phyloP scores from a whole-genome alignment of 2,888 invertebrate genomes.

The Callimorpha dominula region DNA sequence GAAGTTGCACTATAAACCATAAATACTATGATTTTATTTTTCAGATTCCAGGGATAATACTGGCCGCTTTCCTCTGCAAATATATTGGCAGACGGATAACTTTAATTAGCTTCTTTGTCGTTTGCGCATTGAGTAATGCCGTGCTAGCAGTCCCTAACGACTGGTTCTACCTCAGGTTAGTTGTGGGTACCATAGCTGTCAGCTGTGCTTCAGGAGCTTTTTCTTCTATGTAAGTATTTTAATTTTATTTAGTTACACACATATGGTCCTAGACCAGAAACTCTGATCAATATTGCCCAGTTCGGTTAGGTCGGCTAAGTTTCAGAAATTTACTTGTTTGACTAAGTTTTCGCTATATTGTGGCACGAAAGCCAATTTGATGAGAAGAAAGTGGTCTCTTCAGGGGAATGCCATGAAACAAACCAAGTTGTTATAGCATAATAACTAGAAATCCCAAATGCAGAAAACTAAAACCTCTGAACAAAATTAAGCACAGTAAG shows the following conservation, averaged over 20 bases:
- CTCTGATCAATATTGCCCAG: background rate
- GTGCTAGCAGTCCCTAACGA: constrained; percentile 54
- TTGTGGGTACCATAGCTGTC: constrained; percentile 55
- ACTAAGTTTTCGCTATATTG: background rate
- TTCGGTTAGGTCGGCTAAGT: background rate
- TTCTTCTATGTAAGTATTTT: constrained; percentile 55
- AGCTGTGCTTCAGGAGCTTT: constrained; percentile 58
- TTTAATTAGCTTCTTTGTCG: constrained; percentile 85
- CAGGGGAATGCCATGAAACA: background rate
- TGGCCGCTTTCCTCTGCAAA: constrained; percentile 83
- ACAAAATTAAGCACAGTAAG: constrained; percentile 1
- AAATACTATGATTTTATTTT: background rate
- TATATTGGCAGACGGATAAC: constrained; percentile 88
- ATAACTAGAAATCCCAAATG: constrained; percentile 4
- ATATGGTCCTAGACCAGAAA: background rate
- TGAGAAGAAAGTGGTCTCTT: background rate
- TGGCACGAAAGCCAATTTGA: background rate
- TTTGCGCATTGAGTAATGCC: constrained; percentile 79
- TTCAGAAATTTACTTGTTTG: background rate
- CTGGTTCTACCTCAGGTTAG: constrained; percentile 56
- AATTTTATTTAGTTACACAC: background rate
- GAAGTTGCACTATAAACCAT: background rate
- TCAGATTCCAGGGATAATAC: constrained; percentile 85
- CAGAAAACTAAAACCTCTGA: background rate
- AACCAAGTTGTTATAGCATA: background rate